phyloP scores from a whole-genome alignment of 1,140 invertebrate genomes.

The Drosophila triauraria region DNA sequence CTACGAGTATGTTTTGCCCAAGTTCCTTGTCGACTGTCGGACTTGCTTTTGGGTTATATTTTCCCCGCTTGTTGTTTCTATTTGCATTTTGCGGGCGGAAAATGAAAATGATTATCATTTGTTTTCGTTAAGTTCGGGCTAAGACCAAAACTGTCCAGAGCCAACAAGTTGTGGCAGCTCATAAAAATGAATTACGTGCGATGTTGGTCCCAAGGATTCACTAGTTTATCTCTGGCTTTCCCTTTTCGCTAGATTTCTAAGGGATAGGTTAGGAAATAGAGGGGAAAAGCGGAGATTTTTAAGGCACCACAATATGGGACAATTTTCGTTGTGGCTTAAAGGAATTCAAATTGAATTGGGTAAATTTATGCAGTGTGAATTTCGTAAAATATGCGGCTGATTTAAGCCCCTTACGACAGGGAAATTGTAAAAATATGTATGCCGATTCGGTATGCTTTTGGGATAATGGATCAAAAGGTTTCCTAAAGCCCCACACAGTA shows the following conservation, averaged over 20 bases:
- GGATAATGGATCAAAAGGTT: not conserved
- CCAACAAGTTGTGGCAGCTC: conserved; percentile 72
- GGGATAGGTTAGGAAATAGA: not conserved
- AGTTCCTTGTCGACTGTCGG: conserved; percentile 25
- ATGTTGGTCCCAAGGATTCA: conserved; percentile 24
- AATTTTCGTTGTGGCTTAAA: conserved; percentile 21
- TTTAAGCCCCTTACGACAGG: not conserved
- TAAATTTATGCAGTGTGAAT: conserved; percentile 35
- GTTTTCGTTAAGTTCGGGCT: conserved; percentile 65
- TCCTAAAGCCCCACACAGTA: not conserved
- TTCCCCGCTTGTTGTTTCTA: conserved; percentile 33
- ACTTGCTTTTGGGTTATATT: conserved; percentile 18
- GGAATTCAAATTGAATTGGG: conserved; percentile 38
- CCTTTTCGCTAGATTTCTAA: conserved; percentile 3
- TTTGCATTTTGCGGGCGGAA: conserved; percentile 44
- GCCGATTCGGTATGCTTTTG: not conserved
- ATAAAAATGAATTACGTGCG: conserved; percentile 79
- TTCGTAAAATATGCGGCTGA: conserved; percentile 11
- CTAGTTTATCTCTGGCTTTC: conserved; percentile 28
- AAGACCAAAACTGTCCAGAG: conserved; percentile 47
- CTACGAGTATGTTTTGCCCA: conserved; percentile 18
- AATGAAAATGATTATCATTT: conserved; percentile 74
- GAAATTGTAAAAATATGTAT: not conserved
- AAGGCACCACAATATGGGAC: conserved; percentile 1
- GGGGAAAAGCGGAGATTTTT: not conserved